Base-by-base conservation (phyloP, 2,113 vertebrate genomes). In the Anoura caudifer region DNA sequence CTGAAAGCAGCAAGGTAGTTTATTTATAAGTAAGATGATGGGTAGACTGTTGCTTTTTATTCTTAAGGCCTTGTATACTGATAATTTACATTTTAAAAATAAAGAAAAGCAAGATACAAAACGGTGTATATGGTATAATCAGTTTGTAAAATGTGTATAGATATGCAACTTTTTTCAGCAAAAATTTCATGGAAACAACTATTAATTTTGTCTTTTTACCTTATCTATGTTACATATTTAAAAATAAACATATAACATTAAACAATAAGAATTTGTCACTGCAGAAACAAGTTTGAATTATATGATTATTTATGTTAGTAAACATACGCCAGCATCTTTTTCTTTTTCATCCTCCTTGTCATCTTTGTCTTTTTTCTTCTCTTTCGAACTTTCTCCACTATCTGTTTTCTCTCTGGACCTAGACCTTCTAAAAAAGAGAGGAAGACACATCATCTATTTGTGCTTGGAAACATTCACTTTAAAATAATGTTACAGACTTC, bases 281-380 rank as follows among this genome's bases (percentile, higher is more conserved):
- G 50, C 3, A 67, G 4, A 91, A 82, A 59, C 47, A 95, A 72
- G 19, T 56, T 10, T 52, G 38, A 28, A 63, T 4, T 38, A 95
- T 77, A 69, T 1, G 14, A 80, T 50, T 97, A 96, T 83, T 98
- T 98, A 33, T 93, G 94, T 97, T 90, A 97, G 82, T 0, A 96
- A 87, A 97, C 98, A 97, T 97, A 98, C 98, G 92, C 99, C 99
- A 95, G 99, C 99, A 98, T 99, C 99, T 95, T 99, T 99, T 84
- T 99, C 98, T 85, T 99, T 99, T 94, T 99, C 99, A 86, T 99
- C 99, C 63, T 99, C 99, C 95, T 99, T 99, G 92, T 99, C 99
- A 16, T 99, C 99, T 97, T 99, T 99, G 84, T 99, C 98, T 97
- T 99, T 99, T 97, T 99, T 99, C 99, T 99, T 99, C 20, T 99